Conservation (phyloP, 2,888 invertebrate genomes). For the Sesamia inferens region DNA sequence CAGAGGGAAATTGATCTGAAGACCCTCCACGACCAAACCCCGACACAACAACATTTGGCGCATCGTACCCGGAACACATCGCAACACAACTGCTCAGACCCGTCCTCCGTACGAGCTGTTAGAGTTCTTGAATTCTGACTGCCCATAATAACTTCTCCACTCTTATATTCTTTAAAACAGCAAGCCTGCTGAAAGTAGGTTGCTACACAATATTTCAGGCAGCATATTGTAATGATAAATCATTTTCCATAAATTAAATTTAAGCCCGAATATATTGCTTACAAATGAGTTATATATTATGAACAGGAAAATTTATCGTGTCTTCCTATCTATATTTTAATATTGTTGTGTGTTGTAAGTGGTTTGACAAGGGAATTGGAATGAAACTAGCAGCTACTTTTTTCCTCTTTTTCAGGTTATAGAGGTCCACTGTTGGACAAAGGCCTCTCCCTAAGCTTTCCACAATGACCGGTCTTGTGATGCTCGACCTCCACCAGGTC, state of each 20-base stretch:
- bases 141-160: background rate
- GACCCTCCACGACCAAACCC: too few relatives aligned
- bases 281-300: conserved; percentile 45
- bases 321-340: conserved; percentile 14
- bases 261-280: conserved; percentile 33
- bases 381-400: too few relatives aligned
- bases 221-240: conserved; percentile 47
- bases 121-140: background rate
- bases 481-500: too few relatives aligned
- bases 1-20: too few relatives aligned
- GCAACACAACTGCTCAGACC: too few relatives aligned
- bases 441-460: too few relatives aligned
- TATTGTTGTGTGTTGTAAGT: background rate
- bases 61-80: too few relatives aligned
- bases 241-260: conserved; percentile 29
- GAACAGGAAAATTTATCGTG: conserved; percentile 36
- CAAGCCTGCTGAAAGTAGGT: conserved; percentile 1
- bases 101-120: background rate
- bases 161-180: background rate
- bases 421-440: too few relatives aligned
- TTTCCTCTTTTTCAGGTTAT: too few relatives aligned
- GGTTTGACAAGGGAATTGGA: background rate
- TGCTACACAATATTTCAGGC: conserved; percentile 25
- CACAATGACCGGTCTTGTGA: too few relatives aligned
- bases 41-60: too few relatives aligned